A percentile compares a stretch with the other conserved stretches of the same genome.
These are phyloP conservation scores for Osmoderma eremita DNA, from an alignment of 2,888 invertebrate genomes.

Conservation along the genomic window DNA sequence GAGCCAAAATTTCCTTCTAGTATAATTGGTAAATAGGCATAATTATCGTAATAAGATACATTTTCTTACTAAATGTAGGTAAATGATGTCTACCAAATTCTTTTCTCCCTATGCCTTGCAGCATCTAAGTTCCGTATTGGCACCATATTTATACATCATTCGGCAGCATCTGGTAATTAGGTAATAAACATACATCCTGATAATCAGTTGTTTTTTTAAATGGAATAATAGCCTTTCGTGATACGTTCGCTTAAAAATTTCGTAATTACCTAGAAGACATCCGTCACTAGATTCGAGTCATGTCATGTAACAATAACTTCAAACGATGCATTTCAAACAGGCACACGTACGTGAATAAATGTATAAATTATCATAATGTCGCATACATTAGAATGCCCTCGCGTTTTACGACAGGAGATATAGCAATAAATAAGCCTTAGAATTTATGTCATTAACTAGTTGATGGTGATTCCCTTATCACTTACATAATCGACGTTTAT, in stretches of 20 bases:
- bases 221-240: constrained; percentile 9
- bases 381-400: neutral
- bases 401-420: neutral
- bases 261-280: constrained; percentile 23
- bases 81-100: too few relatives aligned
- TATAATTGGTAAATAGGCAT: too few relatives aligned
- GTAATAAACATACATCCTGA: constrained; percentile 36
- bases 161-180: constrained; percentile 26
- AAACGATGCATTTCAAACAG: constrained; percentile 8
- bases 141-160: too few relatives aligned
- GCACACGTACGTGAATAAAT: constrained; percentile 8
- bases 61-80: too few relatives aligned
- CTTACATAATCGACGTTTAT: too few relatives aligned
- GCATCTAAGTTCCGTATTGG: too few relatives aligned
- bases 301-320: constrained; percentile 1
- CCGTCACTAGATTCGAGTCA: constrained; percentile 8
- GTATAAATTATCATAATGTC: constrained; percentile 13
- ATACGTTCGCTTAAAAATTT: constrained; percentile 13
- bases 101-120: too few relatives aligned
- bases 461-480: too few relatives aligned
- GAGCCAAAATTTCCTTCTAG: too few relatives aligned
- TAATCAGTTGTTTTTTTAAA: constrained; percentile 31
- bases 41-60: too few relatives aligned
- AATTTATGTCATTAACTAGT: too few relatives aligned
- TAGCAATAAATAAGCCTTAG: too few relatives aligned